Base-by-base conservation (phyloP, 2,797 vertebrate genomes). In the Sphaeramia orbicularis region DNA sequence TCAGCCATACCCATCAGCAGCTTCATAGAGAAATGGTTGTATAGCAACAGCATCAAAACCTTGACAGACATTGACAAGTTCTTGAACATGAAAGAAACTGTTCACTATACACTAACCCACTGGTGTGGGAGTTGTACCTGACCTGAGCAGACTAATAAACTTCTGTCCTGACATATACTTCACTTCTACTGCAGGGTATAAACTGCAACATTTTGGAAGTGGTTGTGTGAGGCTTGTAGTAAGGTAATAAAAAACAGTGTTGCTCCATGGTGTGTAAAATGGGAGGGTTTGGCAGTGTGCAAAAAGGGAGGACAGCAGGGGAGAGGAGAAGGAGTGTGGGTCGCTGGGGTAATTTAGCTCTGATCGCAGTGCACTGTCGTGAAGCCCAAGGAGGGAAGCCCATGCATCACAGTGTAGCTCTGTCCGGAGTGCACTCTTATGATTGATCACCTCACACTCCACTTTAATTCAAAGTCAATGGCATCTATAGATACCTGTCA, bases 401-500 rank as follows among this genome's bases (percentile, higher is more conserved):
- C 76, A 86, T 93, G 89, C 78, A 94, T 93, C 87, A 91, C 80
- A 45, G 71, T 10, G 66, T 38, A 55, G 79, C 80, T 74, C 70
- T 77, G 71, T 86, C 84, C 71, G 3, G 59, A 65, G 66, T 66
- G 64, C 73, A 52, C 68, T 77, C 49, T 51, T 85, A 80, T 90
- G 90, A 94, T 84, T 90, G 90, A 94, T 93, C 84, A 76, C 78
- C 62, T 64, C 81, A 71, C 71, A 72, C 32, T 49, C 53, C 4
- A 57, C 86, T 89, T 88, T 91, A 90, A 94, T 91, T 92, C 83
- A 89, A 92, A 91, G 84, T 80, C 90, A 91, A 81, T 80, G 59
- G 35, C 61, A 64, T 89, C 89, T 86, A 89, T 86, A 93, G 93
- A 92, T 92, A 91, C 86, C 89, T 87, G 91, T 91, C 93, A 91